phyloP scores from a whole-genome alignment of 2,888 invertebrate species.

The Perdita meconis region DNA sequence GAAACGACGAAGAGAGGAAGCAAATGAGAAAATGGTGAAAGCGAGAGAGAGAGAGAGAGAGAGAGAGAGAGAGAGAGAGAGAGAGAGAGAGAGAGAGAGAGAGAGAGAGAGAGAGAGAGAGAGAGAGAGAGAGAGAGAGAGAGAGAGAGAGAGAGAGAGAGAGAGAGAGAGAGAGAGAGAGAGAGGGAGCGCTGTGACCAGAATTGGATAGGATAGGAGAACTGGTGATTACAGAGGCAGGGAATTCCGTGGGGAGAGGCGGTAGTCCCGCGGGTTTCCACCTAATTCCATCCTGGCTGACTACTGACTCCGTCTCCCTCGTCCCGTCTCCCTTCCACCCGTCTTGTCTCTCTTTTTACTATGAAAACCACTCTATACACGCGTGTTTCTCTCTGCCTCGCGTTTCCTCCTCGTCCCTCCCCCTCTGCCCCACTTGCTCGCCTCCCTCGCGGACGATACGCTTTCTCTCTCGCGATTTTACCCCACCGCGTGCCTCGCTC shows the following conservation, averaged over 20 bases:
- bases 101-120: background rate
- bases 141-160: background rate
- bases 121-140: background rate
- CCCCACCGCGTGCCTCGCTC: conserved; percentile 32
- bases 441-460: background rate
- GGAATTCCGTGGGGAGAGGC: conserved; percentile 78
- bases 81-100: conserved; percentile 6
- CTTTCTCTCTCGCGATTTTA: conserved; percentile 16
- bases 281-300: conserved; percentile 83
- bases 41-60: conserved; percentile 50
- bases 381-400: conserved; percentile 19
- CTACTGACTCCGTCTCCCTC: conserved; percentile 77
- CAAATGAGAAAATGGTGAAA: conserved; percentile 26
- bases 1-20: background rate
- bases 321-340: conserved; percentile 42
- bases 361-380: conserved; percentile 21
- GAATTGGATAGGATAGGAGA: conserved; percentile 82
- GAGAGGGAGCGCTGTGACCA: conserved; percentile 73
- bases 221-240: conserved; percentile 83
- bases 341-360: conserved; percentile 23
- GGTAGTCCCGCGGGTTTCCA: conserved; percentile 80
- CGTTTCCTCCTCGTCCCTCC: conserved; percentile 36
- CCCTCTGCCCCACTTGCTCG: conserved; percentile 9
- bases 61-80: conserved; percentile 34
- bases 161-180: conserved; percentile 36